Evolutionary conservation across 2,797 vertebrate species (phyloP).

Genomic region (Buphagus erythrorhynchus): DNA sequence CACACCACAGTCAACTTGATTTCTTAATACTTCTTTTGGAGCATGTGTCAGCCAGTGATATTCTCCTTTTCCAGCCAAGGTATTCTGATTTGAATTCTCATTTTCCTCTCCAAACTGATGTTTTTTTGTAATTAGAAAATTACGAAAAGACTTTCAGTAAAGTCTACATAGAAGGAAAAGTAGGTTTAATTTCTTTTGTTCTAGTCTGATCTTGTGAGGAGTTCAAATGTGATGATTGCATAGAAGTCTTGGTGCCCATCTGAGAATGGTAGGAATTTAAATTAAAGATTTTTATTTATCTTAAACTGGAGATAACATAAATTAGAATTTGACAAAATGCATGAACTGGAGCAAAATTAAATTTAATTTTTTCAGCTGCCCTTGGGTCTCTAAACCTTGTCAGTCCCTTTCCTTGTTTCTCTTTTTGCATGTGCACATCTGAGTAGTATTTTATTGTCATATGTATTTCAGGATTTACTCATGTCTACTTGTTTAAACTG

Average conservation of each 20-base stretch:
- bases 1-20: not conserved
- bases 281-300: not conserved
- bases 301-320: not conserved
- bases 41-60: not conserved
- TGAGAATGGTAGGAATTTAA: not conserved
- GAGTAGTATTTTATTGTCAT: not conserved
- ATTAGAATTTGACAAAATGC: not conserved
- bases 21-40: not conserved
- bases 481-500: not conserved
- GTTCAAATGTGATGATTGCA: not conserved
- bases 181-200: not conserved
- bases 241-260: not conserved
- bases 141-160: not conserved
- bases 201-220: not conserved
- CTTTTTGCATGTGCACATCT: not conserved
- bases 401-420: not conserved
- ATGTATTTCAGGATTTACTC: not conserved
- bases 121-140: not conserved
- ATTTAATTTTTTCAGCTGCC: not conserved
- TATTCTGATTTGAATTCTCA: not conserved
- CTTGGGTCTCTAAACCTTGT: not conserved
- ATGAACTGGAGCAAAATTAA: not conserved
- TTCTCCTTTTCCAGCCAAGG: not conserved
- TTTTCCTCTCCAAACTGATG: not conserved
- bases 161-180: not conserved